Evolutionary conservation across 2,113 vertebrate species (phyloP), one percentile per base, ranked within the genome.

Genomic region (Thamnaconus septentrionalis): DNA sequence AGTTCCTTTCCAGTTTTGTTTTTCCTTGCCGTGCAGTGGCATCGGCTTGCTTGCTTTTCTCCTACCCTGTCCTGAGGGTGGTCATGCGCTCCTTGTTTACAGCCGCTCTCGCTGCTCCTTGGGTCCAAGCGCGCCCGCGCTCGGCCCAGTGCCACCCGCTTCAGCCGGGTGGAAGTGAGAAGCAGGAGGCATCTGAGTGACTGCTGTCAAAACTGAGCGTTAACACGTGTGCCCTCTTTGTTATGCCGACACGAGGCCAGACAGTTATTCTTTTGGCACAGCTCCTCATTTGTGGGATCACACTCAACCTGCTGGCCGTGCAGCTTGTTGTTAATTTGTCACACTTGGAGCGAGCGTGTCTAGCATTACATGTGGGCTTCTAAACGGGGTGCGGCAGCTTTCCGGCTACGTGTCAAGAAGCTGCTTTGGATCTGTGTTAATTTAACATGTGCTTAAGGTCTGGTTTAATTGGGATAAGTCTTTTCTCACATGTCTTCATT

Each of bases 281-380:
- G 68, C 65, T 53, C 54, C 47, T 42, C 52, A 64, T 78, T 73
- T 54, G 66, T 63, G 56, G 65, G 56, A 58, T 45, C 76, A 40
- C 12, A 56, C 54, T 61, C 62, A 67, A 52, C 40, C 48, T 31
- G 46, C 42, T 57, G 57, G 58, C 57, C 7, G 3, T 7, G 7
- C 63, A 40, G 69, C 67, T 56, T 45, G 55, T 45, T 76, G 69
- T 79, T 82, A 68, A 84, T 81, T 71, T 76, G 70, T 75, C 71
- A 79, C 77, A 80, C 61, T 71, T 84, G 63, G 58, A 44, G 61
- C 61, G 64, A 54, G 61, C 62, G 40, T 69, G 61, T 78, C 74
- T 74, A n/a, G 59, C 43, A 46, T 79, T 73, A 75, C 56, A 62
- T 55, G 10, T 49, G 56, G 64, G 59, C 71, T 56, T 54, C 55